Percentiles rank a stretch among this genome's conserved stretches.
These are phyloP conservation scores for Frankliniella intonsa DNA, from an alignment of 2,888 invertebrate species.

Conservation along the genomic window DNA sequence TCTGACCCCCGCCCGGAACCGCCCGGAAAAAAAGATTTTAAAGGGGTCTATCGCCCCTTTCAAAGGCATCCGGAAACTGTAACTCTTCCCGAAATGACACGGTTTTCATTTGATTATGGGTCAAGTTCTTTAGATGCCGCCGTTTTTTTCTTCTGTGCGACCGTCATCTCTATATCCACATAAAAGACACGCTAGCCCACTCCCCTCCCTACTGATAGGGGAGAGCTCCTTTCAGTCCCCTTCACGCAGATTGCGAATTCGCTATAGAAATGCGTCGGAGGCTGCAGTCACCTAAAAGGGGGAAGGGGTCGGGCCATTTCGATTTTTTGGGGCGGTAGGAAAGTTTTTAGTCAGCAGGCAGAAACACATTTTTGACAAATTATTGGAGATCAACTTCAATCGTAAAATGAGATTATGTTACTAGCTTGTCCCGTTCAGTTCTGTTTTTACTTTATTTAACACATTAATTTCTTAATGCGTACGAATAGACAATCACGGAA, in stretches of 20 bases:
- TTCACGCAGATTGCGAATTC: neutral
- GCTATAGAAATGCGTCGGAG: neutral
- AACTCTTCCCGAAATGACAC: constrained; percentile 25
- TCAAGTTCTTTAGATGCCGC: neutral
- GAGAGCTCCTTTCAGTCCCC: constrained; percentile 18
- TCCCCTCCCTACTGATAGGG: neutral
- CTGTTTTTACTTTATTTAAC: too few species aligned
- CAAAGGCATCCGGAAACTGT: constrained; percentile 22
- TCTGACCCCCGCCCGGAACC: neutral
- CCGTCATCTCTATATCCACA: constrained; percentile 23
- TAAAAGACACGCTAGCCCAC: constrained; percentile 1
- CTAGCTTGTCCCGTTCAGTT: too few species aligned
- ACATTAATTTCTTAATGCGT: too few species aligned
- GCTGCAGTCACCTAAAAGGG: neutral
- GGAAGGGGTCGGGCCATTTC: neutral
- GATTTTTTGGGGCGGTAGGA: neutral
- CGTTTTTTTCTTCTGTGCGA: neutral
- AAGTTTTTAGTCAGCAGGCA: constrained; percentile 10
- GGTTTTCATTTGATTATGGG: constrained; percentile 20
- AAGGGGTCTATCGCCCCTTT: neutral
- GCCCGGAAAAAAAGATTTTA: neutral
- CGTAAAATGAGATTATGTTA: too few species aligned
- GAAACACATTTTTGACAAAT: neutral
- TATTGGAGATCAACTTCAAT: neutral
- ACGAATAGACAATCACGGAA: neutral